Evolutionary conservation across 2,888 invertebrate species (phyloP).

Genomic region (Diaphora mendica): DNA sequence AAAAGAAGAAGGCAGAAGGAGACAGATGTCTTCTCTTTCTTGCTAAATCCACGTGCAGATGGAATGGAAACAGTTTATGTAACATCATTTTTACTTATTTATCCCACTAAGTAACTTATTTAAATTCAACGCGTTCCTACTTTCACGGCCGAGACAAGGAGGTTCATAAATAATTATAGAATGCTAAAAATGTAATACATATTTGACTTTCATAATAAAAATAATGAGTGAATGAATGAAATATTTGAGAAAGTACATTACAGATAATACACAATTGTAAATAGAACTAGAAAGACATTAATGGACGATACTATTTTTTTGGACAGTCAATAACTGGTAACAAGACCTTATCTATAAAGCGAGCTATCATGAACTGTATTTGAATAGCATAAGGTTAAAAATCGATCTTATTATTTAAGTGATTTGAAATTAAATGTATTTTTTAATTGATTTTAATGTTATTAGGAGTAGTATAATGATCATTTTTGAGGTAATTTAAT

Average conservation of each 20-base stretch:
- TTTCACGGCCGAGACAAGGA: constrained; percentile 8
- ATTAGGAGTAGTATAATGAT: neutral
- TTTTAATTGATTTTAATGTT: neutral
- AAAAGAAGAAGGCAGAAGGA: neutral
- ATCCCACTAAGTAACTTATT: constrained; percentile 49
- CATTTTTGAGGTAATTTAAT: too few relatives aligned
- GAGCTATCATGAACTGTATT: neutral
- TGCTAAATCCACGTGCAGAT: constrained; percentile 26
- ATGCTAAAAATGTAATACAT: neutral
- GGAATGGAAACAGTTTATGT: constrained; percentile 44
- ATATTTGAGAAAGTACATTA: neutral
- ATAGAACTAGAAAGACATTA: neutral
- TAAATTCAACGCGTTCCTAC: constrained; percentile 22
- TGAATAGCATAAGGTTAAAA: neutral
- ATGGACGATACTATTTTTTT: neutral
- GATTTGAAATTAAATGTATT: neutral
- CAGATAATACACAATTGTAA: neutral
- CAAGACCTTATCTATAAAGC: neutral
- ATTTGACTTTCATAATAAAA: neutral
- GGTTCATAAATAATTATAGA: neutral
- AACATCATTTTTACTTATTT: constrained; percentile 58
- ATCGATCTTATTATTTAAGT: neutral
- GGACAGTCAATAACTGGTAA: neutral
- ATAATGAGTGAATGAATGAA: neutral
- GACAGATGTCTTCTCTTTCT: neutral